Evolutionary conservation across 53 echinoderm and acorn worm genomes (phyloP).

Genomic region (Arbacia lixula): DNA sequence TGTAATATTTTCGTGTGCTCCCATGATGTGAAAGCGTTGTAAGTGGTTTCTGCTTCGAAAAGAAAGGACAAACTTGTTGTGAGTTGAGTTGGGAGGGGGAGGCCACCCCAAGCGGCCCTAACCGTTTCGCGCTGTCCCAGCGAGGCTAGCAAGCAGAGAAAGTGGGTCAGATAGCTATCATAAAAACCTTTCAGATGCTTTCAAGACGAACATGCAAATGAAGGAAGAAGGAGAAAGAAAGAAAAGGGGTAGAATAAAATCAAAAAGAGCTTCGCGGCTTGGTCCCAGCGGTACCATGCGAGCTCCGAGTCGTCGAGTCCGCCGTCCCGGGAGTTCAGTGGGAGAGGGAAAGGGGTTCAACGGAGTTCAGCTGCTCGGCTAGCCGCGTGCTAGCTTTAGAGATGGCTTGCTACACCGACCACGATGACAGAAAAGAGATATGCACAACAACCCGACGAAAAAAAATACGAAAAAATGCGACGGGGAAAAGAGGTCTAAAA

Average conservation of each 20-base stretch:
- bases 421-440: constrained; percentile 42
- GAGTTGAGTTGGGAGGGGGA: too few species aligned
- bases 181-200: constrained; percentile 38
- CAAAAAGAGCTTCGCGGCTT: constrained; percentile 3
- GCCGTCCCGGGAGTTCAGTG: constrained; percentile 41
- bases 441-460: constrained; percentile 29
- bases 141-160: constrained; percentile 15
- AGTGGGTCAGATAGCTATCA: constrained; percentile 54
- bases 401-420: neutral
- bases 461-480: neutral
- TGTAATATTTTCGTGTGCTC: too few species aligned
- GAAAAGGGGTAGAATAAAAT: constrained; percentile 5
- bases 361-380: constrained; percentile 18
- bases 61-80: too few species aligned
- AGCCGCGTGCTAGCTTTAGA: neutral
- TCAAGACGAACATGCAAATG: constrained; percentile 20
- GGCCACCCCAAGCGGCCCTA: too few species aligned
- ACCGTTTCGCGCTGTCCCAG: too few species aligned
- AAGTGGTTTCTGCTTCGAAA: too few species aligned
- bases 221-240: too few species aligned
- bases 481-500: constrained; percentile 7
- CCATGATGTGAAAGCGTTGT: too few species aligned
- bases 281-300: constrained; percentile 37
- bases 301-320: constrained; percentile 18
- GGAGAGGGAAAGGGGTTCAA: constrained; percentile 36